Evolutionary conservation across 1,140 invertebrate genomes (phyloP).

Genomic region (Rhagoletis zephyria): DNA sequence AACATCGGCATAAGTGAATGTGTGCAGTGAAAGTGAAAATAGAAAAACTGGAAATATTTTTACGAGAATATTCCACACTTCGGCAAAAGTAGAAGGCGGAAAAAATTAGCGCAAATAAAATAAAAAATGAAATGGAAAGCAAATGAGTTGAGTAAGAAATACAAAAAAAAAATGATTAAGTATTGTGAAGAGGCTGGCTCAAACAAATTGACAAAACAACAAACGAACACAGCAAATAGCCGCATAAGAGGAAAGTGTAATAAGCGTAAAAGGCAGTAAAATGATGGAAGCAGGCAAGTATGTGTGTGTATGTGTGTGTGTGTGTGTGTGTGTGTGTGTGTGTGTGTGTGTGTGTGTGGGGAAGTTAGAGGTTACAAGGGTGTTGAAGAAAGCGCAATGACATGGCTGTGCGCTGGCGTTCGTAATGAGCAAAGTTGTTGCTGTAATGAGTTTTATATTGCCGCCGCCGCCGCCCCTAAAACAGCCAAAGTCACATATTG

Average conservation of each 20-base stretch:
- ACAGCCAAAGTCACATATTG: constrained; percentile 16
- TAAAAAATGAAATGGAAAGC: constrained; percentile 48
- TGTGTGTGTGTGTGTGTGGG: background rate
- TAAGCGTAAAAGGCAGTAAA: constrained; percentile 17
- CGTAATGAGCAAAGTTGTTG: constrained; percentile 54
- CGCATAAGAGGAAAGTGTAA: background rate
- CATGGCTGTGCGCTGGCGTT: constrained; percentile 19
- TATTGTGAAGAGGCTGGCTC: constrained; percentile 26
- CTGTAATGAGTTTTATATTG: constrained; percentile 51
- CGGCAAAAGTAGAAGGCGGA: constrained; percentile 19
- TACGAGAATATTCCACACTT: background rate
- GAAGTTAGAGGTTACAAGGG: background rate
- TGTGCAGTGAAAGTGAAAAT: constrained; percentile 38
- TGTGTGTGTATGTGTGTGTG: background rate
- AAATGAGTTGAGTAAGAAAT: constrained; percentile 44
- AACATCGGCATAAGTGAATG: constrained; percentile 9
- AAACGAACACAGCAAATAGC: constrained; percentile 30
- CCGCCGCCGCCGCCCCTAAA: background rate
- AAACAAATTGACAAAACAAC: constrained; percentile 41
- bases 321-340: too few relatives aligned
- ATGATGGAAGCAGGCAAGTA: background rate
- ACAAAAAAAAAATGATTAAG: constrained; percentile 29
- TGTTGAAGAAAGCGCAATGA: background rate
- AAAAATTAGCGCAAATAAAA: constrained; percentile 52
- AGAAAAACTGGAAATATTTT: background rate